These are phyloP conservation scores for Phalacrocorax pelagicus DNA, from an alignment of 2,113 vertebrate species.

Conservation along the genomic window DNA sequence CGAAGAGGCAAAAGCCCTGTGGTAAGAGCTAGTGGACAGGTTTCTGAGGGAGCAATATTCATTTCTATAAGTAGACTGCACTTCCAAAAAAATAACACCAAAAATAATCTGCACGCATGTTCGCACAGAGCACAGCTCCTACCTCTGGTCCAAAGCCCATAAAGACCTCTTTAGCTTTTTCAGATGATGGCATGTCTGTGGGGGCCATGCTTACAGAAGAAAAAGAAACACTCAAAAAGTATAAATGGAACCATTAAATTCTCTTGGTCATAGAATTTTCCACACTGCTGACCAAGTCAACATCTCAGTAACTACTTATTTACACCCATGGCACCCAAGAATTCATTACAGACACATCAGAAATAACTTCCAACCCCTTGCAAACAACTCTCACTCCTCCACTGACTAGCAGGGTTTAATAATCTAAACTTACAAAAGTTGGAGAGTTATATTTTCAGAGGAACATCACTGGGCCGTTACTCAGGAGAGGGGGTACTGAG, in stretches of 20 bases:
- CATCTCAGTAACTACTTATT: not conserved
- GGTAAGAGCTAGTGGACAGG: not conserved
- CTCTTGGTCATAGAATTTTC: not conserved
- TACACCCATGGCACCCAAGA: not conserved
- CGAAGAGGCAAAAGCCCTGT: not conserved
- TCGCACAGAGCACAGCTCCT: not conserved
- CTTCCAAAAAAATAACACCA: not conserved
- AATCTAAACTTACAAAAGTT: not conserved
- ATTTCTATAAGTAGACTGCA: not conserved
- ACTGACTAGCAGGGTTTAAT: not conserved
- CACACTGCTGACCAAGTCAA: not conserved
- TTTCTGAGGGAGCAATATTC: not conserved
- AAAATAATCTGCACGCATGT: accelerated
- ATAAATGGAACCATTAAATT: constrained; percentile 6
- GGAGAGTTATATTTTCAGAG: not conserved
- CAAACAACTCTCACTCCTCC: not conserved
- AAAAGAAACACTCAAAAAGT: not conserved
- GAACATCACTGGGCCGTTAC: accelerated
- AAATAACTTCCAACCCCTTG: not conserved
- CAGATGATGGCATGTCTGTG: not conserved
- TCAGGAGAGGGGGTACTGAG: not conserved
- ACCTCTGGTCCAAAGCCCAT: not conserved
- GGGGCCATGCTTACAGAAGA: not conserved
- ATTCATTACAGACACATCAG: not conserved
- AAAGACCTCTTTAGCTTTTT: not conserved